phyloP scores from a whole-genome alignment of 2,113 vertebrate species.

The Dromaius novaehollandiae region DNA sequence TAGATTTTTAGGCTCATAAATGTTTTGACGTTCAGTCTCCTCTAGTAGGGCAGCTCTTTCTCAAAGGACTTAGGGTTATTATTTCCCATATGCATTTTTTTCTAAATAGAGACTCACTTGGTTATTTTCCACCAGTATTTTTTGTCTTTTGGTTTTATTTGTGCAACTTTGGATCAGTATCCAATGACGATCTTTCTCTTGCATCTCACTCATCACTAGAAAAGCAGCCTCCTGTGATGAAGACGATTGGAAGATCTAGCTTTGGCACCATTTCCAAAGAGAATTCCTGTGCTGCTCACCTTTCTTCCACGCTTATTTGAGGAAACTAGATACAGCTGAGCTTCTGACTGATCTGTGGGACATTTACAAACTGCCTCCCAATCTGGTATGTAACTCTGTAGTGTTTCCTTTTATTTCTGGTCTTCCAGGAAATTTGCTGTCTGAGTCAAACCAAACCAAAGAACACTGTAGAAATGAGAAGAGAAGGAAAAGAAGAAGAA shows the following conservation, averaged over 20 bases:
- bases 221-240: background rate
- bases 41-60: background rate
- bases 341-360: background rate
- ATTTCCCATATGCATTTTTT: background rate
- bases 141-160: background rate
- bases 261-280: background rate
- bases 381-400: background rate
- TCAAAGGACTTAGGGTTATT: background rate
- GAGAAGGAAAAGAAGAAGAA: background rate
- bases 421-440: background rate
- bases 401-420: background rate
- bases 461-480: background rate
- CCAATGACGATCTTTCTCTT: background rate
- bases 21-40: background rate
- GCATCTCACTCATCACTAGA: background rate
- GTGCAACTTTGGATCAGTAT: background rate
- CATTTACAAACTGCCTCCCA: background rate
- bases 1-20: background rate
- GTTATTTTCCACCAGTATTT: background rate
- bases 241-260: background rate
- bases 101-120: background rate
- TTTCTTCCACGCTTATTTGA: background rate
- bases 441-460: background rate
- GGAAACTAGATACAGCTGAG: background rate
- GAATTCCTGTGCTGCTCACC: background rate